Conservation (phyloP, 2,797 vertebrate genomes). For the Gambelia wislizenii region DNA sequence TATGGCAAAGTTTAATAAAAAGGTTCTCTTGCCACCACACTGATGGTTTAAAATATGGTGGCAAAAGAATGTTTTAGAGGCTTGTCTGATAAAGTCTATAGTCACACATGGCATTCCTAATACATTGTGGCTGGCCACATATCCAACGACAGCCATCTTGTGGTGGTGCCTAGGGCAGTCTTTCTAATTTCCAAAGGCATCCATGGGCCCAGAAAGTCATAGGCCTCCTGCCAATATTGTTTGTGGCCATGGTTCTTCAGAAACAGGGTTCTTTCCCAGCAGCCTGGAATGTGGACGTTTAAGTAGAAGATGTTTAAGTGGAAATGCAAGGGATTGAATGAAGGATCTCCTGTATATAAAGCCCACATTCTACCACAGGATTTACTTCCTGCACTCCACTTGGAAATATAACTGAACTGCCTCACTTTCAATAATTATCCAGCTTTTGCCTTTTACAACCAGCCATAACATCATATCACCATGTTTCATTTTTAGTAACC, state of each 20-base stretch:
- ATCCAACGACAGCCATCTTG: background rate
- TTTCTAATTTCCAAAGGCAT: background rate
- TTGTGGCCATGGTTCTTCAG: background rate
- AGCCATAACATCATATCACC: background rate
- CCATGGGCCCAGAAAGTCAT: background rate
- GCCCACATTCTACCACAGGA: background rate
- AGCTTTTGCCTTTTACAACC: background rate
- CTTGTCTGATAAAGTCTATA: no score
- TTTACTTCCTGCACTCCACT: background rate
- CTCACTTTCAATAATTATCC: background rate
- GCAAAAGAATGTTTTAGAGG: no score
- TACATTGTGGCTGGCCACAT: no score
- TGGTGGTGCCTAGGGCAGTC: background rate
- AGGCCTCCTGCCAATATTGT: background rate
- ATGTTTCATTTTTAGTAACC: slow-evolving; percentile 54
- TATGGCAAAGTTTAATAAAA: no score
- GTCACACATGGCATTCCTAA: background rate
- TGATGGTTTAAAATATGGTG: no score
- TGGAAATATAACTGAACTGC: slow-evolving; percentile 2
- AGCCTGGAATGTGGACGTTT: background rate
- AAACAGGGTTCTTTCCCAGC: background rate
- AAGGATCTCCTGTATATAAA: no score
- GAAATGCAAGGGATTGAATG: background rate
- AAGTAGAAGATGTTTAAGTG: background rate
- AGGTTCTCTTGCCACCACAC: no score